These are phyloP conservation scores for Sphaeridia pumilis DNA, from an alignment of 2,888 invertebrate species.

Conservation along the genomic window DNA sequence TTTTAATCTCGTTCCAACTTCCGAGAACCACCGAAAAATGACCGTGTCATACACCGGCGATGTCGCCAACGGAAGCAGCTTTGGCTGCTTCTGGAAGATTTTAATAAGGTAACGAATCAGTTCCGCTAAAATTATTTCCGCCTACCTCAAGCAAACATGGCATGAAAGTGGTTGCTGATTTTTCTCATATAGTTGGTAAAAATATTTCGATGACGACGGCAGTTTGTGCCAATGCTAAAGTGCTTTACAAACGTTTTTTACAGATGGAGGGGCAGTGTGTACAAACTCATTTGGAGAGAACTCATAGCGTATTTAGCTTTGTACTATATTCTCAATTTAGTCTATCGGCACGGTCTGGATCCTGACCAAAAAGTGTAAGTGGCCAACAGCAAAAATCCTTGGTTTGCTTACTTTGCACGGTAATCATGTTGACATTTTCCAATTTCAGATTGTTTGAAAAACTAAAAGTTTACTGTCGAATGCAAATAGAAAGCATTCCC, in stretches of 20 bases:
- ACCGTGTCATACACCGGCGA: conserved; percentile 81
- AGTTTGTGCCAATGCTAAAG: too few species aligned
- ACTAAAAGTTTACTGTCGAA: conserved; percentile 71
- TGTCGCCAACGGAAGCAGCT: conserved; percentile 83
- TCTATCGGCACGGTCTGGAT: conserved; percentile 72
- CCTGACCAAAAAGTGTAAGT: conserved; percentile 64
- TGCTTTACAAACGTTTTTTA: conserved; percentile 4
- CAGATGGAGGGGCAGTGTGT: conserved; percentile 93
- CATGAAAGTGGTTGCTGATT: too few species aligned
- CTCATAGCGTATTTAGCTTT: conserved; percentile 71
- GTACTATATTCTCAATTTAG: conserved; percentile 74
- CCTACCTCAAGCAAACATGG: too few species aligned
- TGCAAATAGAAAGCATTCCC: conserved; percentile 79
- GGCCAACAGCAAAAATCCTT: too few species aligned
- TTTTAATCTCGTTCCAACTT: too few species aligned
- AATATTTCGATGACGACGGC: too few species aligned
- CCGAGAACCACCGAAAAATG: conserved; percentile 55
- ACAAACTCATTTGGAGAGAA: conserved; percentile 90
- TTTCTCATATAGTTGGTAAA: too few species aligned
- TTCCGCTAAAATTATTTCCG: too few species aligned
- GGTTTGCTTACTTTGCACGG: too few species aligned
- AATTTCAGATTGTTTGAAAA: conserved; percentile 77
- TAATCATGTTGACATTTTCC: too few species aligned
- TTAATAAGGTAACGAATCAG: conserved; percentile 71
- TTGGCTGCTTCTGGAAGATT: conserved; percentile 86